These are phyloP conservation scores for Drosophila nigrodunni DNA, from an alignment of 1,140 invertebrate species.

Conservation along the genomic window DNA sequence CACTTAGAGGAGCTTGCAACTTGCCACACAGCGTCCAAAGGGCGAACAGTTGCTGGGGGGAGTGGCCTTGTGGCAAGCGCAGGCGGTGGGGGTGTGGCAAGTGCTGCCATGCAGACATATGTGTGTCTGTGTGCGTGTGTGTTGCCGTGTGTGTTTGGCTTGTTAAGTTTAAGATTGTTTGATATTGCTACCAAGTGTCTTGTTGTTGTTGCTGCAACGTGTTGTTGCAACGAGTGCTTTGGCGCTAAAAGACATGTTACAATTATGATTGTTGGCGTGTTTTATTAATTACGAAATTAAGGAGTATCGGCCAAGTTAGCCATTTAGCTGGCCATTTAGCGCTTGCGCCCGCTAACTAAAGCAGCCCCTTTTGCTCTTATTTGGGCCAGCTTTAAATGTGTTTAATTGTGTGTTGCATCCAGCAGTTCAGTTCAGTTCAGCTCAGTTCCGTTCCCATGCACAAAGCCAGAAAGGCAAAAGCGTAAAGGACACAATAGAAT, in stretches of 20 bases:
- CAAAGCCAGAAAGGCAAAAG: slow-evolving; percentile 24
- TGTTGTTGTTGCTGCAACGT: slow-evolving; percentile 57
- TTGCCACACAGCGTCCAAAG: slow-evolving; percentile 41
- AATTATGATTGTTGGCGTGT: slow-evolving; percentile 82
- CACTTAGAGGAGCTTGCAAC: slow-evolving; percentile 31
- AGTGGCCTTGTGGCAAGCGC: slow-evolving; percentile 11
- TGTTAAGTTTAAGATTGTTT: slow-evolving; percentile 83
- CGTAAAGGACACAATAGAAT: slow-evolving; percentile 21
- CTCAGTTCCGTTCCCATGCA: slow-evolving; percentile 19
- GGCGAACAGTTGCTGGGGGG: slow-evolving; percentile 54
- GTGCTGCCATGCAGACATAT: background rate
- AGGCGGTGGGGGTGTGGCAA: slow-evolving; percentile 17
- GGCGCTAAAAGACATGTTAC: slow-evolving; percentile 82
- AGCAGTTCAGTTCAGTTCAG: slow-evolving; percentile 9
- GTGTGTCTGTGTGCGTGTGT: slow-evolving; percentile 26
- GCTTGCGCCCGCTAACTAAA: background rate
- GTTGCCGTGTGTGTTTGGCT: slow-evolving; percentile 70
- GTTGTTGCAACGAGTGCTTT: slow-evolving; percentile 74
- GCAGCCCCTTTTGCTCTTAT: too few species aligned
- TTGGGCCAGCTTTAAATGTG: slow-evolving; percentile 11
- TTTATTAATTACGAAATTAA: slow-evolving; percentile 70
- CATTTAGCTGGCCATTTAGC: slow-evolving; percentile 49
- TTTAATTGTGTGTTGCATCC: slow-evolving; percentile 37
- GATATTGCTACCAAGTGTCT: slow-evolving; percentile 54
- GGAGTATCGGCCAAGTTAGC: slow-evolving; percentile 57